Conservation (phyloP, 2,888 invertebrate species). For the Crepidodera aurea region DNA sequence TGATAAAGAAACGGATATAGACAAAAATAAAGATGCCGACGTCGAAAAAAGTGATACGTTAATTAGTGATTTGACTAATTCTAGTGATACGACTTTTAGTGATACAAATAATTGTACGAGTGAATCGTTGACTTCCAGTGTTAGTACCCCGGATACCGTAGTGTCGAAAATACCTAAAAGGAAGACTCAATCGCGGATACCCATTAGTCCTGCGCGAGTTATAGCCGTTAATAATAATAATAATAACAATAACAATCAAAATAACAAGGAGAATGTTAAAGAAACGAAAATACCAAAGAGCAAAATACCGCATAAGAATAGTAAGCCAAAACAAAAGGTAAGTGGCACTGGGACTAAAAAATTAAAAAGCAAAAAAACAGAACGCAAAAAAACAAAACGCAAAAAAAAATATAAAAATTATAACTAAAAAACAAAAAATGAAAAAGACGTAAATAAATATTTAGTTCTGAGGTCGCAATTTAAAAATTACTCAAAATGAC, state of each 20-base stretch:
- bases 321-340: conserved; percentile 61
- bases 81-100: conserved; percentile 54
- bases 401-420: too few relatives aligned
- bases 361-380: too few relatives aligned
- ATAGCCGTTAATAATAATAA: conserved; percentile 40
- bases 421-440: too few relatives aligned
- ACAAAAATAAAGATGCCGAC: conserved; percentile 33
- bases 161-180: conserved; percentile 67
- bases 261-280: conserved; percentile 51
- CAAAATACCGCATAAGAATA: conserved; percentile 64
- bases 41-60: conserved; percentile 41
- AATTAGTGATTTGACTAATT: conserved; percentile 53
- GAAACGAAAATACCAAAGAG: conserved; percentile 64
- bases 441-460: too few relatives aligned
- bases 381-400: too few relatives aligned
- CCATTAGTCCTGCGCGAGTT: conserved; percentile 55
- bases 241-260: conserved; percentile 45
- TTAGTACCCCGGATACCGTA: conserved; percentile 76
- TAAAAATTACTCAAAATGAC: too few relatives aligned
- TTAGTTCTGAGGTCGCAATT: too few relatives aligned
- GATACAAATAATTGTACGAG: conserved; percentile 66
- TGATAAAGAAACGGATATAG: conserved; percentile 24
- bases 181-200: conserved; percentile 52
- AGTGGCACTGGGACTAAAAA: too few relatives aligned
- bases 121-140: conserved; percentile 72